Conservation (phyloP, 2,113 vertebrate genomes). For the Hemiscyllium ocellatum region DNA sequence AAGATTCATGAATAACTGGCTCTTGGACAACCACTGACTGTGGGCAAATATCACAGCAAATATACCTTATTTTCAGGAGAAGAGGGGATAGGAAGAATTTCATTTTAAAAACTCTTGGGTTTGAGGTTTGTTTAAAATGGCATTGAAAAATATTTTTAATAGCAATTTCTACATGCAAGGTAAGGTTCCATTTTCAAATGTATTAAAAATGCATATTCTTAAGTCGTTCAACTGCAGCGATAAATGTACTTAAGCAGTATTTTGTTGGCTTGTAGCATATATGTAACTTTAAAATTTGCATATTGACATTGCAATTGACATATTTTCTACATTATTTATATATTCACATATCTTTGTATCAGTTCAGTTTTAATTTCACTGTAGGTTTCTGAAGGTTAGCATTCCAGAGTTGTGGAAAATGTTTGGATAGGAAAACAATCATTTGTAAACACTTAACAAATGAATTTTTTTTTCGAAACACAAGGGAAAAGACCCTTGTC, state of each 20-base stretch:
- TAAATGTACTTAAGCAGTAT: constrained; percentile 4
- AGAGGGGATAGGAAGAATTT: background rate
- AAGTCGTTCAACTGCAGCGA: background rate
- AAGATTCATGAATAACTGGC: background rate
- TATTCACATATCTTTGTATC: background rate
- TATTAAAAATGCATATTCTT: background rate
- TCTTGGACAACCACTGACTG: background rate
- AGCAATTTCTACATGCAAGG: background rate
- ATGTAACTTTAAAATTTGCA: background rate
- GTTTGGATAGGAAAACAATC: background rate
- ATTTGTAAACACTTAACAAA: background rate
- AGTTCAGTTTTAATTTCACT: background rate
- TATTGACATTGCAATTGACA: constrained; percentile 12
- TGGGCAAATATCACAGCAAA: background rate
- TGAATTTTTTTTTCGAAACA: background rate
- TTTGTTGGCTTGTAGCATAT: background rate
- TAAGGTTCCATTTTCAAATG: constrained; percentile 9
- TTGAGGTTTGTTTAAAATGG: background rate
- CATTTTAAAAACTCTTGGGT: background rate
- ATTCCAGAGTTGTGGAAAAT: background rate
- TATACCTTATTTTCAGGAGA: background rate
- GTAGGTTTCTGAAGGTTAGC: background rate
- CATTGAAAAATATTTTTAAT: background rate
- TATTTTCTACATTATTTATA: constrained; percentile 9
- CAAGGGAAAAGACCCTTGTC: background rate